Base-by-base conservation (phyloP, 2,797 vertebrate genomes). In the Chiloscyllium punctatum region DNA sequence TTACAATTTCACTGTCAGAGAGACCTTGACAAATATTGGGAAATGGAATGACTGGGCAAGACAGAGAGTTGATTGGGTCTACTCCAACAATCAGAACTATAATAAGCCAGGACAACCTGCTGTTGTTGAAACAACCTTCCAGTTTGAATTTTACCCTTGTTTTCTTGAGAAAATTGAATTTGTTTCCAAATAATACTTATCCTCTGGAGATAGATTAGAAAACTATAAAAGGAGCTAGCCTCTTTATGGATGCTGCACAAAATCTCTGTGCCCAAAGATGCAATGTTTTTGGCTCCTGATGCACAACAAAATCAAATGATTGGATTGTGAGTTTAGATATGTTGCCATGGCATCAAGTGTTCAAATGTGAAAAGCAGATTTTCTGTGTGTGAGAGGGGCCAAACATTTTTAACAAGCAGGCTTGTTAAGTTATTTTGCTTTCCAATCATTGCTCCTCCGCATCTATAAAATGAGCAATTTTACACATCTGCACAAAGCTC, bases 371-470 rank as follows among this genome's bases (percentile, higher is more conserved):
- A 92, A 92, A 92, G 66, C 90, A 92, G 90, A 92, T 69, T 92
- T 92, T 69, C 66, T 68, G n/a, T 92, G 90, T 69, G 62, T 37
- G 37, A 11, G 16, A 37, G 66, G 23, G 23, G 90, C 90, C 66
- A 92, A 69, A 69, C 18, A 95, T 86, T 72, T 95, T 96, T 96
- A 95, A 0, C 13, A 95, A 96, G 96, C 74, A 95, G 96, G 96
- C 88, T 96, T 95, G 72, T 96, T 96, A 96, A 96, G 94, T 48
- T 16, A 23, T 95, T 1, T 0, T 74, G 77, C 95, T 95, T 96
- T 95, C 96, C 71, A 8, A 96, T 74, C 77, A 87, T 53, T 96
- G 88, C 0, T 95, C 71, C 82, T 96, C 96, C 94, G 57, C 0
- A 0, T 96, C 90, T 92, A 92, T 42, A 92, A 92, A 27, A 96